Evolutionary conservation across 2,797 vertebrate species (phyloP).

Genomic region (Gouania willdenowi): DNA sequence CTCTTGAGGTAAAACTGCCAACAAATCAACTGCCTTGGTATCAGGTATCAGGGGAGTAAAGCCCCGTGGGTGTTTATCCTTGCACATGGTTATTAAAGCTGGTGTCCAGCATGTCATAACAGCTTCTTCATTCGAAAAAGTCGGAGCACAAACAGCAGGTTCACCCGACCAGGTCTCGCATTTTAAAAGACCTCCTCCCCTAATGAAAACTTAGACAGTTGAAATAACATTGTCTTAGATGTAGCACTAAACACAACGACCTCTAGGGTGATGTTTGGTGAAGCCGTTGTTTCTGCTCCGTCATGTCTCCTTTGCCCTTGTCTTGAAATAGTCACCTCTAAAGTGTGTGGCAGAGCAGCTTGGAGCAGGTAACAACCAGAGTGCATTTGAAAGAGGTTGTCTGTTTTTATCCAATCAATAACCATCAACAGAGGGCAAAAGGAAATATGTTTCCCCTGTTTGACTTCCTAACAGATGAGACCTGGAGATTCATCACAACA

Average conservation of each 20-base stretch:
- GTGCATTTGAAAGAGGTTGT: slow-evolving; percentile 46
- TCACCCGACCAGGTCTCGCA: slow-evolving; percentile 45
- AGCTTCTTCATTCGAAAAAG: slow-evolving; percentile 30
- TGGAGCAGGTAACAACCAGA: slow-evolving; percentile 39
- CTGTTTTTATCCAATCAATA: slow-evolving; percentile 54
- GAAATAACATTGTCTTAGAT: slow-evolving; percentile 38
- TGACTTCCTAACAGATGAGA: slow-evolving; percentile 37
- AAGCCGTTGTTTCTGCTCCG: slow-evolving; percentile 18
- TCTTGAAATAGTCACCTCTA: slow-evolving; percentile 31
- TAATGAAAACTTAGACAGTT: slow-evolving; percentile 21
- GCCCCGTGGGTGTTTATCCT: slow-evolving; percentile 31
- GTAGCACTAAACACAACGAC: slow-evolving; percentile 29
- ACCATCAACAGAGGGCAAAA: slow-evolving; percentile 51
- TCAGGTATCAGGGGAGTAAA: slow-evolving; percentile 35
- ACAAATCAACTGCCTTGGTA: slow-evolving; percentile 25
- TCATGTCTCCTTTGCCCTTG: slow-evolving; percentile 45
- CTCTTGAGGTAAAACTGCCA: slow-evolving; percentile 7
- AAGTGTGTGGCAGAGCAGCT: slow-evolving; percentile 35
- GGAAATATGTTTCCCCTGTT: slow-evolving; percentile 47
- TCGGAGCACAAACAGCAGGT: slow-evolving; percentile 42
- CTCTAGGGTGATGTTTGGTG: slow-evolving; percentile 39
- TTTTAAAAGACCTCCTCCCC: slow-evolving; percentile 21
- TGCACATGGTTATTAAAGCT: slow-evolving; percentile 44
- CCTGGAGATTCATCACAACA: slow-evolving; percentile 22
- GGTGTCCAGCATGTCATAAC: slow-evolving; percentile 58